Conservation (phyloP, 1,140 invertebrate genomes). For the Pseudomyrmex pallidus region DNA sequence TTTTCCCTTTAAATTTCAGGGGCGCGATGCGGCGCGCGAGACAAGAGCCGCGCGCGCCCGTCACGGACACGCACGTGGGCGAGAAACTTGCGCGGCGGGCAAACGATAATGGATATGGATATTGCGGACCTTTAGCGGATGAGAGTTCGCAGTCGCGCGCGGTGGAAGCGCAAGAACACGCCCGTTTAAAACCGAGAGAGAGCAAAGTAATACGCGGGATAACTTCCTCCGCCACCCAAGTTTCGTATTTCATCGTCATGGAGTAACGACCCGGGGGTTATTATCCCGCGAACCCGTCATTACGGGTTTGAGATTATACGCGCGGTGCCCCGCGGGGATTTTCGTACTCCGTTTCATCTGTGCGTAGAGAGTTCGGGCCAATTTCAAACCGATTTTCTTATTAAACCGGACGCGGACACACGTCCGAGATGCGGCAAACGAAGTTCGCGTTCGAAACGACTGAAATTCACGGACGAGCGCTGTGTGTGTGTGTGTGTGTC, state of each 20-base stretch:
- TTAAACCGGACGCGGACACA: no score
- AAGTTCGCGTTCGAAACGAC: no score
- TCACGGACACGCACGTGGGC: constrained; percentile 61
- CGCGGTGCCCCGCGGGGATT: constrained; percentile 38
- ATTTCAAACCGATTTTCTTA: not conserved
- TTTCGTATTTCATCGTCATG: constrained; percentile 57
- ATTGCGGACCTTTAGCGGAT: constrained; percentile 41
- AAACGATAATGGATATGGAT: constrained; percentile 67
- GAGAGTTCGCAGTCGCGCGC: constrained; percentile 16
- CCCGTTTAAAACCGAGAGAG: not conserved
- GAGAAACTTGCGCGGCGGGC: constrained; percentile 29
- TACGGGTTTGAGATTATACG: constrained; percentile 15
- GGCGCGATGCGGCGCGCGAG: constrained; percentile 63
- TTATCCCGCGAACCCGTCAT: constrained; percentile 50
- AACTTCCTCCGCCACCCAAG: constrained; percentile 30
- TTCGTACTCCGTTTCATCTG: constrained; percentile 20
- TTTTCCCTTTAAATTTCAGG: constrained; percentile 74
- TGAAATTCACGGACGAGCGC: no score
- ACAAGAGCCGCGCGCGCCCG: constrained; percentile 47
- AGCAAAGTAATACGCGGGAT: constrained; percentile 19
- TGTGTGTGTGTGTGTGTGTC: no score
- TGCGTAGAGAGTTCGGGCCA: not conserved
- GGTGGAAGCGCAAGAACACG: constrained; percentile 29
- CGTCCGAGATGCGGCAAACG: no score
- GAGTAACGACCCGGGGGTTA: constrained; percentile 42